A percentile compares a stretch with the other conserved stretches of the same genome.
These are phyloP conservation scores for Anas bernieri DNA, from an alignment of 2,797 vertebrate genomes.

Conservation along the genomic window DNA sequence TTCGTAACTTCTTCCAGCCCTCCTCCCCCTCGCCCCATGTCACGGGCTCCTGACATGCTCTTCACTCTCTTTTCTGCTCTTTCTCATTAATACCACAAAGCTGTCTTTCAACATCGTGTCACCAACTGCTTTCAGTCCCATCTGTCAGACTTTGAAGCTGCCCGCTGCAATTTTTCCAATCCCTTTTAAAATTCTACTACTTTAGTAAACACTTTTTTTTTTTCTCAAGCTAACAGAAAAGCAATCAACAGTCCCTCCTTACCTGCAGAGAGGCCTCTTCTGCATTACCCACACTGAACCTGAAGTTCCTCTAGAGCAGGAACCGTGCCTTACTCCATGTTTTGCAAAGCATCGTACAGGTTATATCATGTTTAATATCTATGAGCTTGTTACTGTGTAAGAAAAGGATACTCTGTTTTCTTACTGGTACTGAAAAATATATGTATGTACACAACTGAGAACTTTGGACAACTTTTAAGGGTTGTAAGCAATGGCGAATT, in stretches of 20 bases:
- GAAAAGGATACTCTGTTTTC: background rate
- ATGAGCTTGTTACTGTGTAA: background rate
- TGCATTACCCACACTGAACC: background rate
- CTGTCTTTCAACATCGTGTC: background rate
- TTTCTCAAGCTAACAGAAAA: background rate
- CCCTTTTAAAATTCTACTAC: background rate
- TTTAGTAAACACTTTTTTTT: background rate
- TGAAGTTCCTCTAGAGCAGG: background rate
- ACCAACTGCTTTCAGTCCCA: background rate
- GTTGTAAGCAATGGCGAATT: background rate
- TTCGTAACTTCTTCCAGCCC: conserved; percentile 8
- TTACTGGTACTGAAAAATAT: background rate
- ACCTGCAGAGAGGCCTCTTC: background rate
- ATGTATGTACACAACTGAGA: background rate
- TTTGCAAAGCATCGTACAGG: background rate
- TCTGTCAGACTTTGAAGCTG: background rate
- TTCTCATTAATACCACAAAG: background rate
- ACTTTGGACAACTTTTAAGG: background rate
- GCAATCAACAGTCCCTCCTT: background rate
- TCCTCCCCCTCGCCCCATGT: conserved; percentile 28
- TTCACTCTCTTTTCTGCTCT: background rate
- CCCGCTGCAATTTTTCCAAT: background rate
- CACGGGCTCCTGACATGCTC: background rate
- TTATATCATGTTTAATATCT: background rate
- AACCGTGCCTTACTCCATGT: background rate